A percentile compares a stretch with the other conserved stretches of the same genome.
Conservation (phyloP, 2,888 invertebrate genomes). For the Teleiodes luculella region DNA sequence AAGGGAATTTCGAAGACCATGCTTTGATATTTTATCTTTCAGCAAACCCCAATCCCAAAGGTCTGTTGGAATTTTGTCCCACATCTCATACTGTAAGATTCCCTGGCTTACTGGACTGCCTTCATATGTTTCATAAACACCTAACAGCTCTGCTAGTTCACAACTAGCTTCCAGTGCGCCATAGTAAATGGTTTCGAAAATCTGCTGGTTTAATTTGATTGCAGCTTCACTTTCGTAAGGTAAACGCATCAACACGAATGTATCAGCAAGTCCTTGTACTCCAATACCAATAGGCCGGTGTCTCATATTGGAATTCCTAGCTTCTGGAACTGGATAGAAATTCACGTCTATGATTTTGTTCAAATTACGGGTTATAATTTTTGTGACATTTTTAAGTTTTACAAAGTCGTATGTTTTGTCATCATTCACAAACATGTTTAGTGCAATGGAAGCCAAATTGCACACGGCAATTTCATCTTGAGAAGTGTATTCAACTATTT, state of each 20-base stretch:
- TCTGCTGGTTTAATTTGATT: conserved; percentile 91
- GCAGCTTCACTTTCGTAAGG: conserved; percentile 96
- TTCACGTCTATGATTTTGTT: conserved; percentile 99
- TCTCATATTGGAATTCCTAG: conserved; percentile 90
- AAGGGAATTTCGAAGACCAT: conserved; percentile 95
- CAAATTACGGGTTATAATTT: conserved; percentile 92
- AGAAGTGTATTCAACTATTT: conserved; percentile 96
- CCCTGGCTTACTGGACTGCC: conserved; percentile 97
- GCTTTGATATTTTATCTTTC: conserved; percentile 89
- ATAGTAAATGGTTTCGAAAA: conserved; percentile 98
- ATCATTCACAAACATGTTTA: conserved; percentile 93
- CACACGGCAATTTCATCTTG: conserved; percentile 97
- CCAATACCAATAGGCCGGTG: conserved; percentile 95
- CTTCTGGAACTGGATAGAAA: conserved; percentile 96
- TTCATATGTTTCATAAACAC: conserved; percentile 93
- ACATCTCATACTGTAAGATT: conserved; percentile 98
- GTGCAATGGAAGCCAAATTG: conserved; percentile 97
- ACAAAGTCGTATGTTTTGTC: conserved; percentile 91
- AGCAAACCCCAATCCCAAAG: conserved; percentile 93
- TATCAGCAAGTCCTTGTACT: conserved; percentile 97
- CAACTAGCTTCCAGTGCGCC: conserved; percentile 98
- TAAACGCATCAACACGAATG: conserved; percentile 94
- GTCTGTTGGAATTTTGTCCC: conserved; percentile 91
- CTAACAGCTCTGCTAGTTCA: conserved; percentile 90
- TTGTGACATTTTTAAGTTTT: conserved; percentile 91